A percentile compares a stretch with the other conserved stretches of the same genome.
These are phyloP conservation scores for Phalacrocorax brasilianus DNA, from an alignment of 2,113 vertebrate species.

Conservation along the genomic window DNA sequence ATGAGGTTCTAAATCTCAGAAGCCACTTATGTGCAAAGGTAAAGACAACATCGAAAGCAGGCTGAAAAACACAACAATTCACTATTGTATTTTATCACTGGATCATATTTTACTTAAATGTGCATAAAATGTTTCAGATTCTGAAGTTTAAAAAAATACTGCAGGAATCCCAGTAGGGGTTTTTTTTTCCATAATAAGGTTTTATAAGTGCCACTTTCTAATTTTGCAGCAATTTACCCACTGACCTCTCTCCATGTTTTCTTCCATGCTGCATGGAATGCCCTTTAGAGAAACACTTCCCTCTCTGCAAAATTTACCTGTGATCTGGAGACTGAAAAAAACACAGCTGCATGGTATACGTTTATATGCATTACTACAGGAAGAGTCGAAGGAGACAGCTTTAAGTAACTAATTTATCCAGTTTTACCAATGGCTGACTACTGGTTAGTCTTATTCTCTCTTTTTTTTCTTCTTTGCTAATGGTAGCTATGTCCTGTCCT, in stretches of 20 bases:
- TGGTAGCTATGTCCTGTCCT: not conserved
- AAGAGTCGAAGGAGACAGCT: not conserved
- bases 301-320: not conserved
- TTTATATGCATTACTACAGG: not conserved
- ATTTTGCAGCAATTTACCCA: constrained; percentile 42
- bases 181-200: constrained; percentile 35
- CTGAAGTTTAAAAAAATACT: constrained; percentile 53
- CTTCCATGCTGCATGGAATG: not conserved
- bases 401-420: not conserved
- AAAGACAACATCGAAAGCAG: constrained; percentile 63
- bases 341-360: not conserved
- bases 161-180: constrained; percentile 17
- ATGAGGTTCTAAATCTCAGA: constrained; percentile 11
- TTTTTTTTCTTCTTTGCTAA: not conserved
- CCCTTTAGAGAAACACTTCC: not conserved
- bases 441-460: not conserved
- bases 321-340: not conserved
- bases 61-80: constrained; percentile 54
- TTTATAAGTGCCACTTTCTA: constrained; percentile 38
- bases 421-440: not conserved
- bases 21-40: constrained; percentile 34
- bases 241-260: not conserved
- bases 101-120: constrained; percentile 63
- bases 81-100: constrained; percentile 64
- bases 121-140: constrained; percentile 62